Evolutionary conservation across 1,140 invertebrate genomes (phyloP).

Genomic region (Heliothis virescens): DNA sequence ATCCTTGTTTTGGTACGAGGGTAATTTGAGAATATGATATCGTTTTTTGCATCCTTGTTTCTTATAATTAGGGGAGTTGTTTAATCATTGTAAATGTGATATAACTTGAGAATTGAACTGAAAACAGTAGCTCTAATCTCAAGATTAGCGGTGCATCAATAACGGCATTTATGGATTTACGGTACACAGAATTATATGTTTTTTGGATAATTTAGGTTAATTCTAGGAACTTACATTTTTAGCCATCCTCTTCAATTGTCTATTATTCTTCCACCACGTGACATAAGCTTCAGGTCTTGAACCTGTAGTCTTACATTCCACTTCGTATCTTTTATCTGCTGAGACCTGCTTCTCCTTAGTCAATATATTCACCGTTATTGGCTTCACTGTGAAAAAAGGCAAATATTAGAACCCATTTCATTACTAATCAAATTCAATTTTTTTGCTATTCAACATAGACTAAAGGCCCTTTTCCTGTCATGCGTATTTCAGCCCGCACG

Average conservation of each 20-base stretch:
- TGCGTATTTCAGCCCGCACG: too few relatives aligned
- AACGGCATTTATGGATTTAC: too few relatives aligned
- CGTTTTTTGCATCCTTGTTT: not conserved
- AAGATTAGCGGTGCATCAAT: too few relatives aligned
- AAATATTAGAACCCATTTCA: constrained; percentile 23
- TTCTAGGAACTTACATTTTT: constrained; percentile 90
- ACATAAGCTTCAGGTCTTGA: constrained; percentile 94
- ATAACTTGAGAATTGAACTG: too few relatives aligned
- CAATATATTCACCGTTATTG: constrained; percentile 91
- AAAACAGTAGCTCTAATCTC: too few relatives aligned
- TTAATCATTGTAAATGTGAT: too few relatives aligned
- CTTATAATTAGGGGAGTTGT: not conserved
- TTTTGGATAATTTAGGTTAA: not conserved
- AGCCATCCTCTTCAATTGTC: constrained; percentile 91
- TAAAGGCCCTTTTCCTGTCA: too few relatives aligned
- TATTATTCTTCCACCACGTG: constrained; percentile 94
- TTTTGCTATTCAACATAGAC: too few relatives aligned
- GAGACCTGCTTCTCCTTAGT: constrained; percentile 92
- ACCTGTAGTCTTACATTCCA: constrained; percentile 93
- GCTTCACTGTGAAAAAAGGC: constrained; percentile 90
- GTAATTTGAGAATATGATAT: too few relatives aligned
- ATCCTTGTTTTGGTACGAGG: not conserved
- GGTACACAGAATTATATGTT: not conserved
- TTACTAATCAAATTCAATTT: not conserved
- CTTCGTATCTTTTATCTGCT: constrained; percentile 93